Base-by-base conservation (phyloP, 2,888 invertebrate species). In the Arrhopalites spinosus region DNA sequence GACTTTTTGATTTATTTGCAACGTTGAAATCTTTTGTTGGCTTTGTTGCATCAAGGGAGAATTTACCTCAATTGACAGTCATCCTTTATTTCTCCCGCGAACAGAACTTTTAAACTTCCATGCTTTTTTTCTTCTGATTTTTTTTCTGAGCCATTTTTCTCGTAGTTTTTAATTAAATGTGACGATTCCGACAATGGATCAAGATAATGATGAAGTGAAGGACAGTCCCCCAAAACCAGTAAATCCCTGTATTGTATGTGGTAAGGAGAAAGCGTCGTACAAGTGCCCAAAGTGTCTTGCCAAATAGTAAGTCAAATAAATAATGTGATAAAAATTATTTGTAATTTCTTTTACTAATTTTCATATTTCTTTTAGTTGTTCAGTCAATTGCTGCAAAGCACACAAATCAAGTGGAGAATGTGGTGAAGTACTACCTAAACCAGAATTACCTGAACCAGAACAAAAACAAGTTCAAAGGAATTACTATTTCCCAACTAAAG, bases 401-500 rank as follows among this genome's bases (percentile, higher is more conserved):
- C 80, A 80, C 53, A 80, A 78, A 59, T 23, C 59, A 0, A 50
- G 27, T 43, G 73, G 73, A 11, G 23, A 25, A 1, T 73, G 73
- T 56, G 23, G 5, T 15, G 56, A 27, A 17, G n/a, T 1, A 17
- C 23, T 5, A 15, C 2, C 45, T 2, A 13, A 23, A 3, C 15
- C 45, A 36, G 67, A 50, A 17, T 50, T 30, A 25, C 29, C 45
- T 30, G 50, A 25, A 23, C 15, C 43, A 30, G 29, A 5, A 47
- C 23, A 36, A 23, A 27, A 56, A 8, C 5, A 11, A 20, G 11
- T 20, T 29, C 11, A 53, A 3, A 25, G 73, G 36, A 66, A 64
- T 50, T 73, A 67, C 29, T 73, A 8, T 13, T 78, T 64, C 56
- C 78, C 79, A 23, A 72, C 79, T 2, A 74, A 75, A 30, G 79